These are phyloP conservation scores for Platichthys stellatus DNA, from an alignment of 2,113 vertebrate genomes.

Conservation along the genomic window DNA sequence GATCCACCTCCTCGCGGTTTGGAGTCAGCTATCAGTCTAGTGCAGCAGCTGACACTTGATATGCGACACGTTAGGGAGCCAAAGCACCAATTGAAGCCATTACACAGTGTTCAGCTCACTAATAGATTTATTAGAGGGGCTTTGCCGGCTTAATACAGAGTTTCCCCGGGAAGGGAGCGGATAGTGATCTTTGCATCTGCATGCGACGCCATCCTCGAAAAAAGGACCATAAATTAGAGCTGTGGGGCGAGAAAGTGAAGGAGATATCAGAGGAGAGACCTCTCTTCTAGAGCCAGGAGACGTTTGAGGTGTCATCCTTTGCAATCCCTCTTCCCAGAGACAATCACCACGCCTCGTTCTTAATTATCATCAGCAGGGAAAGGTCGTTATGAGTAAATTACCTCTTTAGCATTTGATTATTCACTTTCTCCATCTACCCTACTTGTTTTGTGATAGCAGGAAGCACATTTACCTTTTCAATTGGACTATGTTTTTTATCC, in stretches of 20 bases:
- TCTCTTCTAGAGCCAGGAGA: slow-evolving; percentile 16
- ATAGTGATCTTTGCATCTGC: slow-evolving; percentile 49
- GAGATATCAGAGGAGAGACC: slow-evolving; percentile 25
- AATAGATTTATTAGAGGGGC: slow-evolving; percentile 62
- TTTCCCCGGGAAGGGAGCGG: slow-evolving; percentile 19
- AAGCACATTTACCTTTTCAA: not conserved
- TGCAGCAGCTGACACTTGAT: slow-evolving; percentile 46
- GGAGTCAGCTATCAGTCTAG: slow-evolving; percentile 31
- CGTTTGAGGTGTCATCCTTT: slow-evolving; percentile 22
- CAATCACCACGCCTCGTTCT: slow-evolving; percentile 54
- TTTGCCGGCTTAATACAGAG: slow-evolving; percentile 30
- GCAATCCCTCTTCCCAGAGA: slow-evolving; percentile 18
- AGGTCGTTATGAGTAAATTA: slow-evolving; percentile 69
- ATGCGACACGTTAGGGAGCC: slow-evolving; percentile 48
- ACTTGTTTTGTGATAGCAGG: not conserved
- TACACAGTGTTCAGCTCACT: slow-evolving; percentile 55
- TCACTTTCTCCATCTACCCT: slow-evolving; percentile 25
- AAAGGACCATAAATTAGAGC: slow-evolving; percentile 40
- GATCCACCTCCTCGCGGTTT: slow-evolving; percentile 1
- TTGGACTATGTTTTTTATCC: not conserved
- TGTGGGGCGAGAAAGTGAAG: slow-evolving; percentile 27
- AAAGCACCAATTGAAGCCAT: slow-evolving; percentile 58
- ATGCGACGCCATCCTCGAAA: slow-evolving; percentile 2
- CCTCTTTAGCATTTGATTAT: slow-evolving; percentile 72
- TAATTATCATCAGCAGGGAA: slow-evolving; percentile 66